These are phyloP conservation scores for Chaetodon trifasciatus DNA, from an alignment of 2,797 vertebrate species.

Conservation along the genomic window DNA sequence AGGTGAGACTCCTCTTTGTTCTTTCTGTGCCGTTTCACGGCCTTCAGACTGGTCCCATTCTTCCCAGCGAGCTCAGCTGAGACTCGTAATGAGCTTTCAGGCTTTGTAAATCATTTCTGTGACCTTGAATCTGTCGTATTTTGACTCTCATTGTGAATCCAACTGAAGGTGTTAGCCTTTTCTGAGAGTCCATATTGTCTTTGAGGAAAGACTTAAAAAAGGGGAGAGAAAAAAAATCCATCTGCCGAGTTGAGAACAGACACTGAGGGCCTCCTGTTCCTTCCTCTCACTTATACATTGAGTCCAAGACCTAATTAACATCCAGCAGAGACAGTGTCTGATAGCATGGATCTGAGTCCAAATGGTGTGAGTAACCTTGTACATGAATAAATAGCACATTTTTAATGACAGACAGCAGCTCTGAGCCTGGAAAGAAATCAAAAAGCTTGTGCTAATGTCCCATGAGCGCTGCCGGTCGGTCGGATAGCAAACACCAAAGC, in stretches of 20 bases:
- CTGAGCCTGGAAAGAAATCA: slow-evolving; percentile 6
- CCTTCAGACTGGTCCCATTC: too few relatives aligned
- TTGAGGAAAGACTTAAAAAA: slow-evolving; percentile 18
- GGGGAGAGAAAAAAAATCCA: slow-evolving; percentile 8
- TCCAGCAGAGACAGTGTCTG: slow-evolving; percentile 34
- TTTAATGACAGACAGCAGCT: slow-evolving; percentile 35
- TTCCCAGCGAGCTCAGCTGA: neutral
- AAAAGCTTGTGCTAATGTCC: neutral
- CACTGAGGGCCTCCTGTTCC: slow-evolving; percentile 44
- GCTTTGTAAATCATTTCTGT: neutral
- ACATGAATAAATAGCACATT: slow-evolving; percentile 26
- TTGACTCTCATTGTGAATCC: slow-evolving; percentile 4
- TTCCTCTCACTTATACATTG: slow-evolving; percentile 29
- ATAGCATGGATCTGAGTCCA: slow-evolving; percentile 1
- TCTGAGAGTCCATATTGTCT: slow-evolving; percentile 40
- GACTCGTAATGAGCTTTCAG: neutral
- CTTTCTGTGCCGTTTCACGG: neutral
- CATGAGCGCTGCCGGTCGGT: neutral
- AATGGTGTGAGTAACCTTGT: slow-evolving; percentile 46
- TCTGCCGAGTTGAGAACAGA: slow-evolving; percentile 49
- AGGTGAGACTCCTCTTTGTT: too few relatives aligned
- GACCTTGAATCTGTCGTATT: neutral
- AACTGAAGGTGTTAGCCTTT: neutral
- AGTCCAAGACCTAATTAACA: slow-evolving; percentile 48
- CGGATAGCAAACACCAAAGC: neutral